Base-by-base conservation (phyloP, 2,888 invertebrate genomes). In the Noctua janthina region DNA sequence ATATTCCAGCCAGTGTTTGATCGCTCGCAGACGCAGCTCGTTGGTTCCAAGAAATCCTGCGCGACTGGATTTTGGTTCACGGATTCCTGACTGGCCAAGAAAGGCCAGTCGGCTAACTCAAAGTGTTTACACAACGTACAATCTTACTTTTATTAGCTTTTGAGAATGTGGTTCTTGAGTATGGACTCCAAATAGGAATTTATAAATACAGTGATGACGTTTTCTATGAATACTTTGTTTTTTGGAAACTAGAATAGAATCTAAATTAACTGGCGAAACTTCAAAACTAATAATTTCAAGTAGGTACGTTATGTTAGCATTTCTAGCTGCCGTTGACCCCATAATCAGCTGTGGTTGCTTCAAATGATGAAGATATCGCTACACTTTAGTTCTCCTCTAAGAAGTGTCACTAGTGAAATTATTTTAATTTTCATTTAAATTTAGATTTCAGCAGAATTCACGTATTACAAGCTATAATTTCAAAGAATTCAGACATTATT, bases 31-130 rank as follows among this genome's bases (percentile, higher is more conserved):
- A 15, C 59, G 62, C 73, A 83, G 82, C 81, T 87, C 82, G 81
- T 78, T 73, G 79, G 77, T 93, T 94, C 94, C 88, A 78, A 92
- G 94, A 94, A 90, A 94, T 86, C 87, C 77, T 83, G 81, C 80
- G 76, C 84, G 90, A 93, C 93, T 91, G 92, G 93, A 92, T 93
- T 93, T 93, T 79, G 89, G 87, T 90, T 79, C 89, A 90, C 88
- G 59, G 91, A 92, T 93, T 92, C 91, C 82, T 86, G 74, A 79
- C 88, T 85, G 88, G 74, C 91, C 92, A 87, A 90, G 87, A 90
- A 92, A 87, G 90, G 89, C 75, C 78, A 78, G 84, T 84, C 92
- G 90, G 91, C 89, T 87, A 86, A 87, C 79, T 86, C 79, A 90
- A 89, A 88, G 86, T 79, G 77, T 83, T 81, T 69, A 87, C 82